Evolutionary conservation across 2,888 invertebrate species (phyloP).

Genomic region (Drosophila picticornis): DNA sequence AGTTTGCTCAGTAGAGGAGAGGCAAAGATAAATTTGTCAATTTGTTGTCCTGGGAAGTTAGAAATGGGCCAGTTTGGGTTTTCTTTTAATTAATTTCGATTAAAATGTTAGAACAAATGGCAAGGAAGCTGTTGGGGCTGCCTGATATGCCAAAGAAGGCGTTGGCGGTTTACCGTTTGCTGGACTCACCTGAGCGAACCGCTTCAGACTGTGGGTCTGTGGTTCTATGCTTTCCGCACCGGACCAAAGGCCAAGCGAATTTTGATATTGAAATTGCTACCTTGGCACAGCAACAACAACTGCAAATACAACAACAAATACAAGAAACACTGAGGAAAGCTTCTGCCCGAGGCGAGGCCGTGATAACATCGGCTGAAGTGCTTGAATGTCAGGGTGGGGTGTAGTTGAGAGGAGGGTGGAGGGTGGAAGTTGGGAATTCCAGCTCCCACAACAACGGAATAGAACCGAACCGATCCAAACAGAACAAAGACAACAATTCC

Average conservation of each 20-base stretch:
- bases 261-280: constrained; percentile 80
- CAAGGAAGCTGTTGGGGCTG: constrained; percentile 43
- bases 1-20: neutral
- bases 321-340: constrained; percentile 63
- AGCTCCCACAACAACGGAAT: constrained; percentile 58
- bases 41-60: constrained; percentile 31
- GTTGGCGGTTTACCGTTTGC: constrained; percentile 78
- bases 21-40: constrained; percentile 59
- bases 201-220: constrained; percentile 18
- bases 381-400: constrained; percentile 26
- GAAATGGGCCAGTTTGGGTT: constrained; percentile 58
- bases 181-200: constrained; percentile 64
- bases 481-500: constrained; percentile 78
- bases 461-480: constrained; percentile 6
- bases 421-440: constrained; percentile 23
- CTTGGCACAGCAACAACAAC: constrained; percentile 47
- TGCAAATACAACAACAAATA: constrained; percentile 2
- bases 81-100: constrained; percentile 75
- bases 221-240: constrained; percentile 43
- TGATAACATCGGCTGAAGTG: constrained; percentile 69
- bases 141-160: constrained; percentile 74
- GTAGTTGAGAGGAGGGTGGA: neutral
- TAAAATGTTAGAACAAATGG: constrained; percentile 64
- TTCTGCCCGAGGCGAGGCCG: constrained; percentile 66
- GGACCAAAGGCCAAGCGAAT: constrained; percentile 77